Conservation (phyloP, 2,888 invertebrate genomes). For the Ophioninae sp. region DNA sequence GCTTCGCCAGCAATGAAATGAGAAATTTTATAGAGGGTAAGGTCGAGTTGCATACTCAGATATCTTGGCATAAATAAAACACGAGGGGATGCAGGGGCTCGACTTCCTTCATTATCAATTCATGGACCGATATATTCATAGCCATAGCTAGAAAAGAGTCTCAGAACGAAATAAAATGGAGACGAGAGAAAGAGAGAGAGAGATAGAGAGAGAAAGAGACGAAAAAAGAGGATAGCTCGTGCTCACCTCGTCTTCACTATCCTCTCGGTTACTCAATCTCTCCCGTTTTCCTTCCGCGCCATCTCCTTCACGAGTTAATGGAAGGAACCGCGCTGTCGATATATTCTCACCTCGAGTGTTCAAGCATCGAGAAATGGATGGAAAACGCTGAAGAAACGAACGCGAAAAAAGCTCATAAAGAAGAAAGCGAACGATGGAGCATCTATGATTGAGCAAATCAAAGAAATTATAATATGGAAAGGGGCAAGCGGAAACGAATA, state of each 20-base stretch:
- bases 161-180: conserved; percentile 3
- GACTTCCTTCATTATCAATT: conserved; percentile 75
- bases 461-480: conserved; percentile 48
- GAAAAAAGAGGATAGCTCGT: conserved; percentile 46
- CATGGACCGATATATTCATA: conserved; percentile 66
- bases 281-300: conserved; percentile 16
- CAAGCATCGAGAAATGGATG: conserved; percentile 22
- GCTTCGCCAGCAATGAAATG: conserved; percentile 29
- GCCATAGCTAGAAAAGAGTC: conserved; percentile 24
- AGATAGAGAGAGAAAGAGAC: conserved; percentile 13
- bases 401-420: background rate
- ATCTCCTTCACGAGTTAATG: conserved; percentile 27
- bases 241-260: conserved; percentile 45
- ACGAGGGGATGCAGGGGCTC: conserved; percentile 53
- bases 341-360: conserved; percentile 21
- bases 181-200: background rate
- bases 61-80: conserved; percentile 24
- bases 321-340: conserved; percentile 21
- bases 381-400: conserved; percentile 17
- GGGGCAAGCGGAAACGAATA: conserved; percentile 31
- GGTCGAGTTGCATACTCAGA: conserved; percentile 23
- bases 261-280: conserved; percentile 6
- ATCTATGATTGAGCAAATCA: conserved; percentile 46
- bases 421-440: conserved; percentile 40
- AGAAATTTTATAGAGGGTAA: conserved; percentile 46